Evolutionary conservation across 2,113 vertebrate species (phyloP), one percentile per base, ranked within the genome.

Genomic region (Sialia sialis): DNA sequence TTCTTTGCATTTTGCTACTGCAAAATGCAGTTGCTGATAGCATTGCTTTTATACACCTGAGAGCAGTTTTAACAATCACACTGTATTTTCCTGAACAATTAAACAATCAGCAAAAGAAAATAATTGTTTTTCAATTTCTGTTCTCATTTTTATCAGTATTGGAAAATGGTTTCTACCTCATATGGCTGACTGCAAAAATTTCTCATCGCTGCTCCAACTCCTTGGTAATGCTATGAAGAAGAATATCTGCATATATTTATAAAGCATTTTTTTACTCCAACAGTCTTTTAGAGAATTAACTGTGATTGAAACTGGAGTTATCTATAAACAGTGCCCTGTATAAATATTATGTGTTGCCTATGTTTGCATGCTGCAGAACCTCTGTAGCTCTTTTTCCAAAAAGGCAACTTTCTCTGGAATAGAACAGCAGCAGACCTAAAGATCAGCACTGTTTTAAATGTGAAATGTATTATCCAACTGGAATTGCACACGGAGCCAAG

Each of bases 71-170:
- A 77, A 55, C 23, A 69, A 43, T 55, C 34, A 51, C 46, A 56
- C 9, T 77, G 30, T 67, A 48, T 80, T 90, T 87, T 83, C 39
- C 43, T 38, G 27, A 74, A 66, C 29, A 85, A 69, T 52, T 82
- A 88, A 74, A 69, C 95, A 55, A 80, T 48, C 36, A 56, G 23
- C n/a, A 81, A 88, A 95, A 86, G 11, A 94, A 89, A 82, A 82
- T 1, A 63, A 55, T 49, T 80, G 4, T 81, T n/a, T n/a, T 75
- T 39, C 25, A 39, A 3, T 51, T 83, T 82, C 22, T 74, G 8
- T 15, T 92, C 51, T 59, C 30, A 16, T 89, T 87, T 87, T 60
- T 56, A 13, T 83, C 58, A 83, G 12, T 41, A 34, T 56, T 86
- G 43, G 48, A 79, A 84, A 88, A 83, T 36, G 2, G 39, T 87